Percentiles rank a stretch among this genome's conserved stretches.
These are phyloP conservation scores for Thymelicus lineola DNA, from an alignment of 2,888 invertebrate species.

Conservation along the genomic window DNA sequence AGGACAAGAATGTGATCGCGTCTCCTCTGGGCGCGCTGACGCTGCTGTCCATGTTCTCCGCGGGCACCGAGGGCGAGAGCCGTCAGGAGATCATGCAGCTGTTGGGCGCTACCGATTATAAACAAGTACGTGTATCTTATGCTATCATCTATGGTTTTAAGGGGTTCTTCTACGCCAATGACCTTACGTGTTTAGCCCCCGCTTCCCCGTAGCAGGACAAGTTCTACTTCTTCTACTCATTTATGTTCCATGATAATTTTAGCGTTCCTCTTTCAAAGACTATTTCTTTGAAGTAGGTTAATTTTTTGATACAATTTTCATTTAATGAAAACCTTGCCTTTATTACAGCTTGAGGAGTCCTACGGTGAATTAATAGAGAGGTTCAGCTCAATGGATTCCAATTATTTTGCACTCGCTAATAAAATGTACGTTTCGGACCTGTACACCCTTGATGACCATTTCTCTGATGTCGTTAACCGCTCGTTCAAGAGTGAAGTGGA, in stretches of 20 bases:
- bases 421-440: constrained; percentile 55
- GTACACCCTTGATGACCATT: constrained; percentile 47
- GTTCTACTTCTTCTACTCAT: too few species aligned
- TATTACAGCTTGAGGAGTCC: constrained; percentile 49
- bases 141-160: too few species aligned
- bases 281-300: too few species aligned
- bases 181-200: too few species aligned
- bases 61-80: constrained; percentile 48
- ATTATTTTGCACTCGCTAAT: constrained; percentile 56
- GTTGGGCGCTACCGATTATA: constrained; percentile 50
- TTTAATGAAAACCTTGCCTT: too few species aligned
- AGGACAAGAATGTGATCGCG: constrained; percentile 57
- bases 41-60: constrained; percentile 55
- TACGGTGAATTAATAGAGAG: constrained; percentile 50
- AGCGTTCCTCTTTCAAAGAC: too few species aligned
- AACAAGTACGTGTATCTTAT: too few species aligned
- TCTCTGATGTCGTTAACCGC: constrained; percentile 44
- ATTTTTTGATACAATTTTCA: too few species aligned
- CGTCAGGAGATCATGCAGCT: constrained; percentile 51
- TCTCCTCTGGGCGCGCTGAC: constrained; percentile 59
- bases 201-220: too few species aligned
- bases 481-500: constrained; percentile 54
- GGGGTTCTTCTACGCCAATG: too few species aligned
- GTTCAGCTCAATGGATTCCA: constrained; percentile 52
- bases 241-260: too few species aligned